Percentiles rank a stretch among this genome's conserved stretches.
Conservation (phyloP, 64 coral and sea anemone species). For the Porites lutea region DNA sequence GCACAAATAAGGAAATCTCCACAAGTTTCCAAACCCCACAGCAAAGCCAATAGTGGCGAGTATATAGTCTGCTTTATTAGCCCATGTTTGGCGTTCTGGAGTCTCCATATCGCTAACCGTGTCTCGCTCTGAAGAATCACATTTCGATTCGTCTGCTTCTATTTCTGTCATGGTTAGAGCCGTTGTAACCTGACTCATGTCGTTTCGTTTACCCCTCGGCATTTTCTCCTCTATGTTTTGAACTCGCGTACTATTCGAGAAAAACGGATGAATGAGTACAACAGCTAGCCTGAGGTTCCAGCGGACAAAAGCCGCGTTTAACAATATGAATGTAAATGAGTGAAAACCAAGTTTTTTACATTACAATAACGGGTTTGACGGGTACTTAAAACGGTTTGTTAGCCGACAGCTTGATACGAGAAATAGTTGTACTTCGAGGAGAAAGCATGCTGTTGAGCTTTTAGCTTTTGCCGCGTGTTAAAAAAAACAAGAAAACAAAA, state of each 20-base stretch:
- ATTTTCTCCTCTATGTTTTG: background rate
- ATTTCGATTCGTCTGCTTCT: background rate
- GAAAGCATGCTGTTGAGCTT: background rate
- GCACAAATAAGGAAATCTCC: conserved; percentile 69
- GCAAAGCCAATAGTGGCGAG: conserved; percentile 58
- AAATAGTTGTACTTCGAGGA: background rate
- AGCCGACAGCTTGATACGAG: background rate
- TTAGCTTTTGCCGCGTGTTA: too few species aligned
- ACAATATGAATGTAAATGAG: conserved; percentile 5
- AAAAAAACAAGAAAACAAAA: background rate
- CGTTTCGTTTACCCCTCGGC: conserved; percentile 23
- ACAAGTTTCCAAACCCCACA: conserved; percentile 65
- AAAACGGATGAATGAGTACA: background rate
- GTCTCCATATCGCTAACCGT: conserved; percentile 1
- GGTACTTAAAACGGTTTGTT: background rate
- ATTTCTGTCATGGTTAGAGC: background rate
- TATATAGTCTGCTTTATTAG: conserved; percentile 63
- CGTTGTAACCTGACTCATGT: background rate
- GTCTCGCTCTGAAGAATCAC: conserved; percentile 9
- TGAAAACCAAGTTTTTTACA: conserved; percentile 23
- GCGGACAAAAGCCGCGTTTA: background rate
- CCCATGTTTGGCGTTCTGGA: conserved; percentile 32
- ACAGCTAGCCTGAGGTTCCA: background rate
- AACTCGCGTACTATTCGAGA: too few species aligned
- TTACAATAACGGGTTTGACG: conserved; percentile 17